These are phyloP conservation scores for Anguilla marmorata DNA, from an alignment of 2,797 vertebrate genomes.

Conservation along the genomic window DNA sequence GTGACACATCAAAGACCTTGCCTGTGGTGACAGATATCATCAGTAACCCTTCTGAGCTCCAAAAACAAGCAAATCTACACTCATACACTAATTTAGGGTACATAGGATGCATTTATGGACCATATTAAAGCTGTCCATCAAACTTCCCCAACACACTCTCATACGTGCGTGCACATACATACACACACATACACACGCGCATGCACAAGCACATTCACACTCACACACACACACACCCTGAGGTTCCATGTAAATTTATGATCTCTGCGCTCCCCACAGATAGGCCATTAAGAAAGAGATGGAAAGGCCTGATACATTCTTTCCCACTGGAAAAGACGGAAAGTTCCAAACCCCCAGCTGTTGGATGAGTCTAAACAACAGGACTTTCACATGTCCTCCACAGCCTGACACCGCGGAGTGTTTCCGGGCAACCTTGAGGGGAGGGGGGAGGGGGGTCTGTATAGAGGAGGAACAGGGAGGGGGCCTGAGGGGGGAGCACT, in stretches of 20 bases:
- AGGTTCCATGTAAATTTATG: constrained; percentile 39
- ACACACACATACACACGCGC: neutral
- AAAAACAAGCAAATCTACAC: neutral
- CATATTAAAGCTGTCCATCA: constrained; percentile 59
- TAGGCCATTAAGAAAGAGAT: constrained; percentile 38
- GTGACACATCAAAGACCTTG: neutral
- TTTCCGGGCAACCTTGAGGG: constrained; percentile 30
- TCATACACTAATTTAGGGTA: constrained; percentile 61
- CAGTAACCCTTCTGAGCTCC: neutral
- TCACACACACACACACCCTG: neutral
- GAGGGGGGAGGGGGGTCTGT: neutral
- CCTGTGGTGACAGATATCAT: neutral
- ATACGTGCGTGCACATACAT: neutral
- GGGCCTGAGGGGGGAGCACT: neutral
- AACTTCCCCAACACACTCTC: neutral
- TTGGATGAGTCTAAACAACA: constrained; percentile 42
- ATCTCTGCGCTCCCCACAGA: constrained; percentile 40
- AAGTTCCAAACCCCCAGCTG: constrained; percentile 36
- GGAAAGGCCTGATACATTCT: constrained; percentile 34
- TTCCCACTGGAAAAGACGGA: constrained; percentile 42
- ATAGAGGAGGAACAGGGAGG: neutral
- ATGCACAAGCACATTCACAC: neutral
- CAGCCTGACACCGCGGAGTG: constrained; percentile 18
- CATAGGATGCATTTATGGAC: constrained; percentile 64
- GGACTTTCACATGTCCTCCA: constrained; percentile 38